These are phyloP conservation scores for Drosophila suzukii DNA, from an alignment of 1,140 invertebrate genomes.

Conservation along the genomic window DNA sequence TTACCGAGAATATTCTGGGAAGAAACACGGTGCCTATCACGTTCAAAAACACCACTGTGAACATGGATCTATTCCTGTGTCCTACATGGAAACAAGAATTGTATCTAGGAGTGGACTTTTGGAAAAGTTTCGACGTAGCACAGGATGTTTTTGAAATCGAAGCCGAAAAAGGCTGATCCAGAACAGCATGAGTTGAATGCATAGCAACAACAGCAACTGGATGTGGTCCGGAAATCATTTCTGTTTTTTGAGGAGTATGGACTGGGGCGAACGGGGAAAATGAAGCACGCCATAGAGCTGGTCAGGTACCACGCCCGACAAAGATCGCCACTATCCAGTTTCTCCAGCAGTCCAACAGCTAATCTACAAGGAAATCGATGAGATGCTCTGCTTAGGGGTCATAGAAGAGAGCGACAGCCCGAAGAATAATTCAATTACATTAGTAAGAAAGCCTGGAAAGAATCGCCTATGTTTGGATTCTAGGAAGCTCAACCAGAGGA, in stretches of 20 bases:
- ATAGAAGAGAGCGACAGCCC: constrained; percentile 4
- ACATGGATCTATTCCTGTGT: background rate
- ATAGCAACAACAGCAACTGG: background rate
- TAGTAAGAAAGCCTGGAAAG: constrained; percentile 5
- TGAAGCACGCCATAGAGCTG: background rate
- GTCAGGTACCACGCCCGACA: background rate
- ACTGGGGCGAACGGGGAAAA: too few relatives aligned
- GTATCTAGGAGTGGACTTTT: constrained; percentile 11
- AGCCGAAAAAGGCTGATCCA: background rate
- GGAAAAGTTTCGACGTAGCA: background rate
- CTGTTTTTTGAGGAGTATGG: background rate
- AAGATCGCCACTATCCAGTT: constrained; percentile 3
- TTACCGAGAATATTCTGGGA: background rate
- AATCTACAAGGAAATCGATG: background rate
- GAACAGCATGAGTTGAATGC: background rate
- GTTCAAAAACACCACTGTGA: background rate
- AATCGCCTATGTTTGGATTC: constrained; percentile 10
- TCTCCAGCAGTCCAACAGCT: background rate
- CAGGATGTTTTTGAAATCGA: background rate
- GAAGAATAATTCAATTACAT: background rate
- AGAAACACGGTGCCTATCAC: too few relatives aligned
- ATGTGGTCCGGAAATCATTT: background rate
- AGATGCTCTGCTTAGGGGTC: background rate
- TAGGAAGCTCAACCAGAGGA: background rate
- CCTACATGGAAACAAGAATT: background rate